Conservation (phyloP, 2,113 vertebrate genomes). For the Zosterops borbonicus region DNA sequence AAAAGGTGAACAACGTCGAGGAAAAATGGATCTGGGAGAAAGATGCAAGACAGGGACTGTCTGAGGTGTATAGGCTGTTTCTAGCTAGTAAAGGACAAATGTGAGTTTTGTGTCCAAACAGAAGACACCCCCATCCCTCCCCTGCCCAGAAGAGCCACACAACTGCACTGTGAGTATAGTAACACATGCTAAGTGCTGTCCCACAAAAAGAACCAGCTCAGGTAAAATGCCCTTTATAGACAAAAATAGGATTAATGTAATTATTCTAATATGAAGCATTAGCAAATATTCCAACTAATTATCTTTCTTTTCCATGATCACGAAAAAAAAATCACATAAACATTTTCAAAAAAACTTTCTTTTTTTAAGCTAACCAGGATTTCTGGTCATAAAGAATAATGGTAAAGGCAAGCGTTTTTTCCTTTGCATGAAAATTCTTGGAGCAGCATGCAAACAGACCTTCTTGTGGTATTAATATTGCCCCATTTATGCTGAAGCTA, state of each 20-base stretch:
- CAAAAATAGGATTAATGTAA: neutral
- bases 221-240: neutral
- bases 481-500: constrained; percentile 40
- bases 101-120: neutral
- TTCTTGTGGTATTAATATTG: constrained; percentile 69
- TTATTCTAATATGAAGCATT: neutral
- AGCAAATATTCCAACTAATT: neutral
- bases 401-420: neutral
- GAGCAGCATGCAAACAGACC: constrained; percentile 60
- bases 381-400: constrained; percentile 10
- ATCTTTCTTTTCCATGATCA: neutral
- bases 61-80: neutral
- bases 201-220: neutral
- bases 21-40: neutral
- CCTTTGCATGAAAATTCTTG: constrained; percentile 64
- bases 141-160: neutral
- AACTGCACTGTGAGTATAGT: neutral
- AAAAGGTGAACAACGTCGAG: rapidly evolving
- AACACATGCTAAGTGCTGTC: rapidly evolving
- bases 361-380: constrained; percentile 24
- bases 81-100: neutral
- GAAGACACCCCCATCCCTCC: neutral
- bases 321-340: neutral
- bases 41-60: neutral
- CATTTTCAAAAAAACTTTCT: neutral